These are phyloP conservation scores for Psophia crepitans DNA, from an alignment of 2,113 vertebrate species.

Conservation along the genomic window DNA sequence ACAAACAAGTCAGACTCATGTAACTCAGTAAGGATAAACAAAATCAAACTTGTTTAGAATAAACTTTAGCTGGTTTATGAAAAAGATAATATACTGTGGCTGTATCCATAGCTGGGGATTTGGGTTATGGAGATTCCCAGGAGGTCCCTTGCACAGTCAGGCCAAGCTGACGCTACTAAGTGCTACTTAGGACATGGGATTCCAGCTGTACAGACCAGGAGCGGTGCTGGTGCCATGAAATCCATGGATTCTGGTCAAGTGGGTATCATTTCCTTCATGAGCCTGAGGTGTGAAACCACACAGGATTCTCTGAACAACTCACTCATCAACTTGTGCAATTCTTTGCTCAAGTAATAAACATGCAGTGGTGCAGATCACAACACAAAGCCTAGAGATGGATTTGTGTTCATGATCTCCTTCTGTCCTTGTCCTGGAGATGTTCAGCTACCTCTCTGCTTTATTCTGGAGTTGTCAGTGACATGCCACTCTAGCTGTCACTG, in stretches of 20 bases:
- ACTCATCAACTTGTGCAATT: not conserved
- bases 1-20: not conserved
- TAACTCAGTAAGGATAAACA: not conserved
- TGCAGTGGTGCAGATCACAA: not conserved
- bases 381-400: not conserved
- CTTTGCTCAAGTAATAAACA: not conserved
- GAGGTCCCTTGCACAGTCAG: not conserved
- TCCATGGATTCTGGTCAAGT: not conserved
- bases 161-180: not conserved
- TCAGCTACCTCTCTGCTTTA: not conserved
- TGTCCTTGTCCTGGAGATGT: not conserved
- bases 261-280: not conserved
- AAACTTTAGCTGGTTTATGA: not conserved
- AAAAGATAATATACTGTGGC: not conserved
- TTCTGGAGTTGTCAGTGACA: not conserved
- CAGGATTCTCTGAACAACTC: not conserved
- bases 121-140: not conserved
- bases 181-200: not conserved
- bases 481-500: not conserved
- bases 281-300: fast-evolving
- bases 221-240: not conserved
- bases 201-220: not conserved
- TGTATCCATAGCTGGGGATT: not conserved
- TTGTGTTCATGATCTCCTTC: not conserved
- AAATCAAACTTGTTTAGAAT: not conserved